Base-by-base conservation (phyloP, 64 coral and sea anemone genomes). In the Porites lutea region DNA sequence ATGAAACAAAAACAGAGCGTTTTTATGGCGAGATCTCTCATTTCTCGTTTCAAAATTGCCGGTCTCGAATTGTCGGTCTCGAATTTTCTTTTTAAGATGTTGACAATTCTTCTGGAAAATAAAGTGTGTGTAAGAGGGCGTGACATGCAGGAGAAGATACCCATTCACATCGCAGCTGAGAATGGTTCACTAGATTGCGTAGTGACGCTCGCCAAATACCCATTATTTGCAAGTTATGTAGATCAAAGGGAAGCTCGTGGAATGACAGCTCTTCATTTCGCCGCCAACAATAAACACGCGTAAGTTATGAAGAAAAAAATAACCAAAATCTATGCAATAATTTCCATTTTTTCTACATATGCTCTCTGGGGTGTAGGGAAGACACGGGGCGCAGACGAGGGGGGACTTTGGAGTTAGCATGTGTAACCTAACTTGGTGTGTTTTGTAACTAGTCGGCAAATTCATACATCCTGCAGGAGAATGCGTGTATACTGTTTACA, bases 251-350 rank as follows among this genome's bases (percentile, higher is more conserved):
- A 93, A 43, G 53, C 21, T 0, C 3, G 13, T n/a, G 91, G 82
- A 87, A 19, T 65, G 20, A 71, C 91, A 6, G 57, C 91, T 49
- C 81, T 93, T 54, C 91, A 93, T 68, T 59, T 76, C 47, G 82
- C 82, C 21, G 91, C 82, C 22, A 55, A 19, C 74, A 74, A 86
- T 60, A 61, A 74, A 12, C 85, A 87, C 59, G 71, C 47, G 91
- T 93, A 44, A 19, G 72, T 78, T 50, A 13, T 8, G 4, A 74
- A 12, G 19, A 18, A 16, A 20, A 9, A 50, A 4, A 37, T 37
- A 37, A 0, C 45, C 50, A 7, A 4, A 57, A 9, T 57, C 4
- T 12, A 6, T 12, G 12, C 2, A 9, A 57, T 57, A 6, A 57
- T 5, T 57, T 57, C 7, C 54, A 57, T 37, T 37, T 37, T 37